phyloP scores from a whole-genome alignment of 1,140 invertebrate species.

The Lanistes nyassanus region DNA sequence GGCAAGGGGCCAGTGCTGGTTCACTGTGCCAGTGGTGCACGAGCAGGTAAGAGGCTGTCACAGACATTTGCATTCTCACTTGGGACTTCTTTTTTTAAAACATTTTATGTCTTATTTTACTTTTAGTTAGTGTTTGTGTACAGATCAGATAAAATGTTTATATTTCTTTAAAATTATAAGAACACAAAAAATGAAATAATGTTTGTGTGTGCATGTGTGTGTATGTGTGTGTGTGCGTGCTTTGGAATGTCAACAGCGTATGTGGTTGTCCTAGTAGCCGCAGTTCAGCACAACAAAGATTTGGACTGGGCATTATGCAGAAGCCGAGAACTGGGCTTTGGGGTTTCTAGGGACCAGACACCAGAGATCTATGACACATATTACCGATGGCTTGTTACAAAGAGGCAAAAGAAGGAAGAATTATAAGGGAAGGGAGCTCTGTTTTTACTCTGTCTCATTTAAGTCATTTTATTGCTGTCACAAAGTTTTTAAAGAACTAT shows the following conservation, averaged over 20 bases:
- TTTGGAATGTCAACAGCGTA: conserved; percentile 24
- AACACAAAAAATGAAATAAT: no score
- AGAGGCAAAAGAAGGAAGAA: conserved; percentile 16
- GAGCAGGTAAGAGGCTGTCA: conserved; percentile 35
- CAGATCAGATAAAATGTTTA: no score
- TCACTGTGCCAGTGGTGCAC: conserved; percentile 37
- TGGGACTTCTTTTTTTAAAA: neutral
- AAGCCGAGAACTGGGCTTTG: conserved; percentile 36
- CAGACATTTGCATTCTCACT: neutral
- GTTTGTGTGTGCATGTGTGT: conserved; percentile 10
- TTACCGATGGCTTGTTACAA: conserved; percentile 16
- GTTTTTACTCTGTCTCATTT: neutral
- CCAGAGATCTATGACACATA: conserved; percentile 17
- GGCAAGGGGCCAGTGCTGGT: conserved; percentile 44
- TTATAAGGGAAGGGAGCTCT: neutral
- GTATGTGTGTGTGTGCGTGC: conserved; percentile 1
- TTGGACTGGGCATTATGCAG: conserved; percentile 42
- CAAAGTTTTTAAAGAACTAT: no score
- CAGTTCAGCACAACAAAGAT: conserved; percentile 40
- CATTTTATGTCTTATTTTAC: neutral
- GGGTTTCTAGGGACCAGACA: conserved; percentile 10
- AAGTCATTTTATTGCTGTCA: no score
- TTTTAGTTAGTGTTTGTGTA: no score
- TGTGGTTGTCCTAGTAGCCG: conserved; percentile 39
- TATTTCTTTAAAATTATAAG: no score